A percentile compares a stretch with the other conserved stretches of the same genome.
Conservation (phyloP, 1,140 invertebrate genomes). For the Trichonephila inaurata region DNA sequence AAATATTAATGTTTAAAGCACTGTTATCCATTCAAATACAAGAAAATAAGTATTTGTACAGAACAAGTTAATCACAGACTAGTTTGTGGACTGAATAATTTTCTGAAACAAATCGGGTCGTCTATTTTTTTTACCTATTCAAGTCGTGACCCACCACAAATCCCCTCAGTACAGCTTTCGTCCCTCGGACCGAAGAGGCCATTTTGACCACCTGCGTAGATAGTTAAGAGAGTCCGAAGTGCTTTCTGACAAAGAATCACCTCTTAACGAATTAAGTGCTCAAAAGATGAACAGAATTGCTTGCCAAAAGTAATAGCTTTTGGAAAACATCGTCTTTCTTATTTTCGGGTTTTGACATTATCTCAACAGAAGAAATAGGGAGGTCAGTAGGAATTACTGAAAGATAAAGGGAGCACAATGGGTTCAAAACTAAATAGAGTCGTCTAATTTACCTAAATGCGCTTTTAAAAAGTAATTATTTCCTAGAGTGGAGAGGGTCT, state of each 20-base stretch:
- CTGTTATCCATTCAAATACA: too few species aligned
- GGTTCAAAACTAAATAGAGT: neutral
- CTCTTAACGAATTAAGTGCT: constrained; percentile 70
- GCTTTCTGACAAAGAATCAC: constrained; percentile 64
- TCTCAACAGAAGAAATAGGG: neutral
- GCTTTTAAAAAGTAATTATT: neutral
- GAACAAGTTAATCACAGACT: neutral
- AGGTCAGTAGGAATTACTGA: neutral
- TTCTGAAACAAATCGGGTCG: neutral
- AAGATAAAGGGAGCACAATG: neutral
- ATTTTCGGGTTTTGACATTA: neutral
- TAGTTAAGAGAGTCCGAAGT: constrained; percentile 53
- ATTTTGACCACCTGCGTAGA: constrained; percentile 56
- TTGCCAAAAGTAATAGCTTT: constrained; percentile 20
- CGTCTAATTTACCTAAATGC: neutral
- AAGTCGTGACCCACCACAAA: constrained; percentile 35
- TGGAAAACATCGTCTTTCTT: neutral
- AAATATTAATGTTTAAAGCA: too few species aligned
- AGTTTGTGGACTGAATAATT: neutral
- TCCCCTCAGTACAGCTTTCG: constrained; percentile 4
- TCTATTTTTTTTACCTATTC: neutral
- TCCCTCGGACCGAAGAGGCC: neutral
- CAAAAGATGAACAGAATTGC: constrained; percentile 44
- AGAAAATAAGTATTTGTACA: too few species aligned
- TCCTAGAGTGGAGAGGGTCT: neutral